phyloP scores from a whole-genome alignment of 2,797 vertebrate species.

The Hafferia zeledoni region DNA sequence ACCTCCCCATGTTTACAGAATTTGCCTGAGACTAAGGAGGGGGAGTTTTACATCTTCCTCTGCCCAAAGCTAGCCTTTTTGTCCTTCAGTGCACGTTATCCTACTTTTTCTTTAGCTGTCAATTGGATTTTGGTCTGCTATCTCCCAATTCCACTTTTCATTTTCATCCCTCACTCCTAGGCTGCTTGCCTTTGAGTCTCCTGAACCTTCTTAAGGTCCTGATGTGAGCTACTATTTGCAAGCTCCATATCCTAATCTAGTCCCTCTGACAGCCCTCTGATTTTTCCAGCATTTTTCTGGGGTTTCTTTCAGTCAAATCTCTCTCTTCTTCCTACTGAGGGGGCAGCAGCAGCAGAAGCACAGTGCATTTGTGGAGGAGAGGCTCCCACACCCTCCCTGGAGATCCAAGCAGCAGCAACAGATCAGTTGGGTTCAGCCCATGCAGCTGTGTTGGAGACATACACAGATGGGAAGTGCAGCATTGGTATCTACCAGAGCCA shows the following conservation, averaged over 20 bases:
- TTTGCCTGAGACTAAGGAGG: background rate
- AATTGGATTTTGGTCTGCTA: background rate
- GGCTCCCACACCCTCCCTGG: background rate
- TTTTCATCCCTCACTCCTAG: background rate
- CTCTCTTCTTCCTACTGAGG: background rate
- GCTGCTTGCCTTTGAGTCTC: background rate
- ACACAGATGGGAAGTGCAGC: background rate
- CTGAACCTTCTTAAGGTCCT: background rate
- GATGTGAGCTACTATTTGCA: background rate
- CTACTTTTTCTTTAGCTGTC: background rate
- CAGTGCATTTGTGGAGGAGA: rapidly evolving
- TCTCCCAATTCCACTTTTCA: background rate
- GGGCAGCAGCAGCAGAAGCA: background rate
- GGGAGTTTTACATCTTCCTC: background rate
- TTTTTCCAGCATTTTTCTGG: background rate
- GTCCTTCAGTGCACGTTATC: rapidly evolving
- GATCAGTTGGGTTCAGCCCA: rapidly evolving
- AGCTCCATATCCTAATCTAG: background rate
- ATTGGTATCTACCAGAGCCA: rapidly evolving
- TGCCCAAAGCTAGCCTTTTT: background rate
- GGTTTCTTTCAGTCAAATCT: background rate
- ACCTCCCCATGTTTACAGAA: rapidly evolving
- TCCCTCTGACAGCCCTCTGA: background rate
- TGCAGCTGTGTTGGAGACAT: background rate
- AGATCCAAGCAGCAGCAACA: background rate